Base-by-base conservation (phyloP, 2,797 vertebrate genomes). In the Xiphophorus birchmanni region DNA sequence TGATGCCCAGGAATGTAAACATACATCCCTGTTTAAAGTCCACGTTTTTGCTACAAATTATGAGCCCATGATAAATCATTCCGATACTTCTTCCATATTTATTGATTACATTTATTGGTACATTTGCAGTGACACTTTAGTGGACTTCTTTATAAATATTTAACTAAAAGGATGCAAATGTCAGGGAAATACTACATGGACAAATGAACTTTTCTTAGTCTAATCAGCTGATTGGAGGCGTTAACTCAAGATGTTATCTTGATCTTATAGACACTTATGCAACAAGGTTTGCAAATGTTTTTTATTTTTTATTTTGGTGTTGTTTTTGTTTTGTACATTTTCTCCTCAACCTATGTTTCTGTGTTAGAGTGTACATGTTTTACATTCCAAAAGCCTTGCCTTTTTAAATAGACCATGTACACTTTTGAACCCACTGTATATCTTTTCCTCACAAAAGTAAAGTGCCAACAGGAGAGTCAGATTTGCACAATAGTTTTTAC, bases 401-500 rank as follows among this genome's bases (percentile, higher is more conserved):
- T 72, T 45, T 69, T 26, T 42, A 69, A 69, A 13, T 26, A 2
- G 37, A 69, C 21, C 9, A 44, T 44, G 7, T 7, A 26, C 23
- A n/a, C 67, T 69, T 69, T 69, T 69, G 40, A 71, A 71, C 23
- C 40, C 67, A 52, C 6, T 71, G 13, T 71, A 52, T 52, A 44
- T 54, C 23, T 26, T 71, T 71, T 50, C 37, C 40, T 60, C 9
- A 29, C 13, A 54, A 54, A 54, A 5, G 26, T 44, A 44, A 72
- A 29, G 37, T 78, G 26, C 65, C 65, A 78, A 44, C 48, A 71
- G 48, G 13, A 77, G 26, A 80, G 75, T 12, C 9, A 48, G 52
- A 73, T 85, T 58, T 89, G 77, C 83, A 86, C 84, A 67, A 82
- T 78, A 63, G 40, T 73, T 84, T 85, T 79, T 79, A 78, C 84